These are phyloP conservation scores for Oscheius sp. DNA, from an alignment of 1,140 invertebrate genomes.

Conservation along the genomic window DNA sequence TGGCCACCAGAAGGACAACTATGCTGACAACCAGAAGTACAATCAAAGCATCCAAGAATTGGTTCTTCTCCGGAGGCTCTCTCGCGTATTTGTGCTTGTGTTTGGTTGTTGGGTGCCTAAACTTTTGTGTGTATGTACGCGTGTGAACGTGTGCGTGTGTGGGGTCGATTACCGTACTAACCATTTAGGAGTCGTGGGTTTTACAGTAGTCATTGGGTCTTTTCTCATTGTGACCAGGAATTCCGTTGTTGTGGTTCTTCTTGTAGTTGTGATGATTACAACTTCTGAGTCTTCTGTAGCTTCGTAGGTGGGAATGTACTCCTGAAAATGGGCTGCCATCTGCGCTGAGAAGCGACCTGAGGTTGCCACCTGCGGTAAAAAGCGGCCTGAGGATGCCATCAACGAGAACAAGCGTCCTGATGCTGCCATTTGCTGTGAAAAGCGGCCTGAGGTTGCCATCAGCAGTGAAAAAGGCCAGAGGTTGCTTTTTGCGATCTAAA, in stretches of 20 bases:
- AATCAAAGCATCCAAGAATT: background rate
- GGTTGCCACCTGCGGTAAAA: too few relatives aligned
- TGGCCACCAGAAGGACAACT: background rate
- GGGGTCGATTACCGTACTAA: background rate
- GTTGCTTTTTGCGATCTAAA: too few relatives aligned
- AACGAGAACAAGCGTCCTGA: too few relatives aligned
- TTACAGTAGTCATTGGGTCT: background rate
- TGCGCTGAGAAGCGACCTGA: too few relatives aligned
- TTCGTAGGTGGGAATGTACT: background rate
- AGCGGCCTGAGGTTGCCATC: too few relatives aligned
- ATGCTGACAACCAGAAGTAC: background rate
- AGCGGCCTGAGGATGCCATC: too few relatives aligned
- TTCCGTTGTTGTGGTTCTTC: background rate
- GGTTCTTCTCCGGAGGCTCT: background rate
- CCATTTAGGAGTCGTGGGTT: background rate
- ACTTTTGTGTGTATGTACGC: background rate
- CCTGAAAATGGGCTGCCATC: background rate
- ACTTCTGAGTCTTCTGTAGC: background rate
- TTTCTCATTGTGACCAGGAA: too few relatives aligned
- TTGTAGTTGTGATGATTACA: background rate
- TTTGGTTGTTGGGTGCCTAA: background rate
- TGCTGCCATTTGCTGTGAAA: too few relatives aligned
- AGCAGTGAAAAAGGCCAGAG: too few relatives aligned
- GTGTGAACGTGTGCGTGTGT: background rate
- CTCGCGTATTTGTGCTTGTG: background rate